Base-by-base conservation (phyloP, 2,888 invertebrate genomes). In the Nymphalis c-album region DNA sequence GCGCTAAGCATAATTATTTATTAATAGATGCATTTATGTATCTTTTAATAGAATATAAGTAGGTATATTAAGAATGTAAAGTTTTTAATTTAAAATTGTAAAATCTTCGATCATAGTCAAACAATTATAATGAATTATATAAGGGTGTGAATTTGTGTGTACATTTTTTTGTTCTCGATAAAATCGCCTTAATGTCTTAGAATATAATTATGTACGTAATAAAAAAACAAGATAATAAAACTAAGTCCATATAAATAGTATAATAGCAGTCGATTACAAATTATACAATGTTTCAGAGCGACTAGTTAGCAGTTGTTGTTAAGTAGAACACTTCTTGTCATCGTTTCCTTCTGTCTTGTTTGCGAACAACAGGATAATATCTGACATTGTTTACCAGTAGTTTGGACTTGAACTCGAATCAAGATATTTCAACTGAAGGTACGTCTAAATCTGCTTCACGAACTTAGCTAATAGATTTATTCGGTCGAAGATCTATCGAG, bases 331-430 rank as follows among this genome's bases (percentile, higher is more conserved):
- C 69, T 74, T 74, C 75, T 72, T 73, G 69, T 67, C 70, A 71
- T 63, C 64, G 70, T 72, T 75, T 71, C 73, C 72, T 72, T 64
- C 51, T 62, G 59, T 65, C 59, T 58, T 48, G 58, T 68, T 68
- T 66, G 61, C 64, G 63, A 68, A 50, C 60, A 66, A 60, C 59
- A 67, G 48, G 66, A 75, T 77, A 77, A 75, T 74, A 75, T 70
- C 69, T 76, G 77, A 76, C 75, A 71, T 72, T 78, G 75, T 76
- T 79, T 75, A 78, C 78, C 78, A 80, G 78, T 80, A 78, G 79
- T 78, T 77, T 73, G 70, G 73, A 78, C 73, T 75, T 76, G 31
- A 51, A 22, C 20, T 20, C 67, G 70, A 71, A 67, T 67, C 59
- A 46, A 59, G 59, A 53, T 67, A 50, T 35, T 61, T 20, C 18